Conservation (phyloP, 2,113 vertebrate species). For the Colaptes auratus region DNA sequence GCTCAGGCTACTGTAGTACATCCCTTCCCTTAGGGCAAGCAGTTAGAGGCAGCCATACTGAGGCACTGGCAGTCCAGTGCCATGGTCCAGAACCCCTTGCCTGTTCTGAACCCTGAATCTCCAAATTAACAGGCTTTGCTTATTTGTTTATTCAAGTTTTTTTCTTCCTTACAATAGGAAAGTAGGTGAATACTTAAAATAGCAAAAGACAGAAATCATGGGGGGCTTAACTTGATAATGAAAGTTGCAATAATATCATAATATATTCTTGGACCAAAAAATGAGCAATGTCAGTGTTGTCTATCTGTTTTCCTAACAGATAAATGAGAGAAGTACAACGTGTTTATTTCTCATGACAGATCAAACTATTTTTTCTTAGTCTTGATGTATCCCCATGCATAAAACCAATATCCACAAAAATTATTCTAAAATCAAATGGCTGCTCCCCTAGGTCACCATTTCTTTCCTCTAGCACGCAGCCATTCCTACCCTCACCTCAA, state of each 20-base stretch:
- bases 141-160: background rate
- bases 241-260: background rate
- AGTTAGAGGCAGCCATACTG: fast-evolving
- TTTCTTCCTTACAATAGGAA: background rate
- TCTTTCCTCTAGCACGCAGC: background rate
- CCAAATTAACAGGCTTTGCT: background rate
- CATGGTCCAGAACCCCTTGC: background rate
- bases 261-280: background rate
- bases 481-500: background rate
- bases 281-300: background rate
- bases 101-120: background rate
- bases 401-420: background rate
- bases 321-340: background rate
- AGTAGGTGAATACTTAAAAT: background rate
- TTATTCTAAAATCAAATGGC: background rate
- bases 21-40: background rate
- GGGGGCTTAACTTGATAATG: background rate
- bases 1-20: background rate
- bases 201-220: background rate
- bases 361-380: background rate
- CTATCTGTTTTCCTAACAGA: background rate
- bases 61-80: fast-evolving
- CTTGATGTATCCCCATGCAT: background rate
- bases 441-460: background rate
- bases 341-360: background rate